phyloP scores from a whole-genome alignment of 2,113 vertebrate genomes.

The Cariama cristata region DNA sequence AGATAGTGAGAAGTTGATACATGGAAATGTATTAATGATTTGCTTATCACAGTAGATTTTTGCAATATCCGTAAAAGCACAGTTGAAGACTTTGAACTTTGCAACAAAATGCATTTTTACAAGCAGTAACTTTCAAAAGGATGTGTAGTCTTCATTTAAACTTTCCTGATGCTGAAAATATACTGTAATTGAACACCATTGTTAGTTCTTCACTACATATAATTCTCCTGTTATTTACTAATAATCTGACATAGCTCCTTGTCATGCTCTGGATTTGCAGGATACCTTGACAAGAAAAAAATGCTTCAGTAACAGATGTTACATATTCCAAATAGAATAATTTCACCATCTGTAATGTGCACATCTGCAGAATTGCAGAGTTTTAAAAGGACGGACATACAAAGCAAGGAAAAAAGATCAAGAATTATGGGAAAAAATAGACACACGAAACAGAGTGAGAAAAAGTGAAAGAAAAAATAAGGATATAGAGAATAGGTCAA shows the following conservation, averaged over 20 bases:
- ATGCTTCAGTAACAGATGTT: not conserved
- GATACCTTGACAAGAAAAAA: not conserved
- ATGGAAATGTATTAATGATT: conserved; percentile 28
- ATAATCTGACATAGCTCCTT: not conserved
- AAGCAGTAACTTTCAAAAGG: not conserved
- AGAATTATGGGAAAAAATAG: not conserved
- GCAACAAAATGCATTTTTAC: not conserved
- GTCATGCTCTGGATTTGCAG: not conserved
- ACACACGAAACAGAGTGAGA: not conserved
- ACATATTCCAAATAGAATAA: not conserved
- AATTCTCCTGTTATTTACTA: not conserved
- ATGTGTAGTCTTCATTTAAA: not conserved
- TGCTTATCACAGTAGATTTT: conserved; percentile 34
- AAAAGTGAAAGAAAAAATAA: not conserved
- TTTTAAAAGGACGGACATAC: not conserved
- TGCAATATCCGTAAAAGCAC: not conserved
- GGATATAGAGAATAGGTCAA: not conserved
- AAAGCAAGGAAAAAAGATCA: not conserved
- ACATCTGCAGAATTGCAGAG: not conserved
- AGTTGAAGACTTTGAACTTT: not conserved
- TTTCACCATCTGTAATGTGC: not conserved
- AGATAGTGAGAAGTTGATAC: conserved; percentile 34
- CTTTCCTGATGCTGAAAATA: not conserved
- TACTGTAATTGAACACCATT: not conserved
- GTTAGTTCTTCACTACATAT: not conserved